Conservation (phyloP, 2,797 vertebrate species). For the Gallirallus australis region DNA sequence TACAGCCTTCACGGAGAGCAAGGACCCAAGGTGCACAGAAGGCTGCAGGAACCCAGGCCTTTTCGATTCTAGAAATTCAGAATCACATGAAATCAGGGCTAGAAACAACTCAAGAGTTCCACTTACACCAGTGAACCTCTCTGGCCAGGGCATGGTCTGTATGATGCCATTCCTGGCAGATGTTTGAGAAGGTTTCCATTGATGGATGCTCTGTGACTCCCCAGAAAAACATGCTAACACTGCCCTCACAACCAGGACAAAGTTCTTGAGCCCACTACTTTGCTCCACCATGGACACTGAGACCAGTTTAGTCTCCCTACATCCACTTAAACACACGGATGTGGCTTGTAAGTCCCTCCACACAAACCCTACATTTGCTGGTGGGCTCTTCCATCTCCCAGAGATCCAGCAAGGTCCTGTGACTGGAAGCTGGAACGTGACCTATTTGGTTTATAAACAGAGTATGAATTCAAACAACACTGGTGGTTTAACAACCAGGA, state of each 20-base stretch:
- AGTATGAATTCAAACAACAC: not conserved
- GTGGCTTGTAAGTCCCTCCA: not conserved
- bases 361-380: too few relatives aligned
- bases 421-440: not conserved
- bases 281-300: not conserved
- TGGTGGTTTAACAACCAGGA: not conserved
- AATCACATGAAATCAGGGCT: not conserved
- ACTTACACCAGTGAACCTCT: not conserved
- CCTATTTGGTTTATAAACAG: not conserved
- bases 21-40: not conserved
- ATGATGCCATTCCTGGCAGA: not conserved
- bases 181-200: not conserved
- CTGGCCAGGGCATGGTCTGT: not conserved
- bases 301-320: not conserved
- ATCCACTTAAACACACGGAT: not conserved
- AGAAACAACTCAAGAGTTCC: not conserved
- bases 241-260: not conserved
- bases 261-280: not conserved
- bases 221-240: not conserved
- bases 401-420: not conserved
- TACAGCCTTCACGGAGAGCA: not conserved
- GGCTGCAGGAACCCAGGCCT: not conserved
- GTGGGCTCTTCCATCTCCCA: not conserved
- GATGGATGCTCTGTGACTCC: not conserved
- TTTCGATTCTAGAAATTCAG: not conserved